A percentile compares a stretch with the other conserved stretches of the same genome.
Evolutionary conservation across 2,797 vertebrate genomes (phyloP).

Genomic region (Poecilia velifera): DNA sequence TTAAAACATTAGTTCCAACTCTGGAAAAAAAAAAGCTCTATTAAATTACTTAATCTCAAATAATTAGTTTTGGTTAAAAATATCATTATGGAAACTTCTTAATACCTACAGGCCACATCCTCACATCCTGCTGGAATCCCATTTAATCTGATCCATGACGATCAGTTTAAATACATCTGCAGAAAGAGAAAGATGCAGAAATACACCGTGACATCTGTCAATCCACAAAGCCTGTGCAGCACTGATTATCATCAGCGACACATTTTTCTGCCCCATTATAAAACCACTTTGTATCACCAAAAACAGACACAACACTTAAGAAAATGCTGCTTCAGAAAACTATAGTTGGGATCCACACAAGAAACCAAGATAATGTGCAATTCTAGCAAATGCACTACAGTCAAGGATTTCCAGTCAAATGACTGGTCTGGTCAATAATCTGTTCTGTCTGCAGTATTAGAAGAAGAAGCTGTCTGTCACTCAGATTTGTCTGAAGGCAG

Average conservation of each 20-base stretch:
- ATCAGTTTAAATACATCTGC: neutral
- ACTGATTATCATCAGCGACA: neutral
- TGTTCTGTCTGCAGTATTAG: neutral
- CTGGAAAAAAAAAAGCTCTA: neutral
- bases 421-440: constrained; percentile 8
- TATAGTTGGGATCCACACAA: neutral
- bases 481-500: neutral
- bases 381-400: constrained; percentile 6
- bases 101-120: neutral
- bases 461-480: constrained; percentile 4
- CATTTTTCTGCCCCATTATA: neutral
- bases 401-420: neutral
- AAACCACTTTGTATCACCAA: neutral
- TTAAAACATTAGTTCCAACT: neutral
- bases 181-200: neutral
- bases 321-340: neutral
- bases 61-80: neutral
- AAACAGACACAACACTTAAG: neutral
- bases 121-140: neutral
- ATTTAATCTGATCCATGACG: neutral
- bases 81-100: neutral
- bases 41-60: neutral
- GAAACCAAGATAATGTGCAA: neutral
- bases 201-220: neutral
- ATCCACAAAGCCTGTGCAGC: neutral